phyloP scores from a whole-genome alignment of 2,113 vertebrate genomes.

The Melanerpes aurifrons region DNA sequence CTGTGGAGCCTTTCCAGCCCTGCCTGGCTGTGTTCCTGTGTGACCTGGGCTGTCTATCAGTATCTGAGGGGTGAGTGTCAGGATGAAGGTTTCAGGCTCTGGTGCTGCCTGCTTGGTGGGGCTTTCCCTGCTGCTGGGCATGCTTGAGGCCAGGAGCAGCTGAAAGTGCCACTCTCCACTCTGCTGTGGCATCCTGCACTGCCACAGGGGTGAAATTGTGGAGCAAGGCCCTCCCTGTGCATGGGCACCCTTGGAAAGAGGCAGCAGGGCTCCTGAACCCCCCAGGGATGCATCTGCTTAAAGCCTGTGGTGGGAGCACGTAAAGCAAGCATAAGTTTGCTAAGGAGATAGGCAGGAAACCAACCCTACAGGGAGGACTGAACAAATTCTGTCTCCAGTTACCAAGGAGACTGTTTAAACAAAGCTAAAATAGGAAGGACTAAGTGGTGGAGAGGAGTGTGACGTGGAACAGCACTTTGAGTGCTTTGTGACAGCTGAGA shows the following conservation, averaged over 20 bases:
- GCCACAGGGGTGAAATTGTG: not conserved
- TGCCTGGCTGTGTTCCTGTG: too few species aligned
- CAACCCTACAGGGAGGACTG: constrained; percentile 28
- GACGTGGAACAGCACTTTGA: constrained; percentile 65
- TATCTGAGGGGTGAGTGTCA: too few species aligned
- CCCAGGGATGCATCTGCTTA: not conserved
- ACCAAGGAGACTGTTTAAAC: constrained; percentile 78
- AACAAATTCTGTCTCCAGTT: constrained; percentile 73
- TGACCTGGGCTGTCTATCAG: too few species aligned
- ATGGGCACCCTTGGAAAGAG: not conserved
- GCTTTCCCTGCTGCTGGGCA: not conserved
- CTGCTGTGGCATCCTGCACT: not conserved
- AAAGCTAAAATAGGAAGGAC: constrained; percentile 77
- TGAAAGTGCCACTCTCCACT: not conserved
- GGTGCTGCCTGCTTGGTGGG: too few species aligned
- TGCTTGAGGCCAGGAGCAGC: not conserved
- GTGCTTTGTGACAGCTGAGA: constrained; percentile 41
- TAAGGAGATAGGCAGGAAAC: constrained; percentile 55
- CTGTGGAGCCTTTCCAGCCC: too few species aligned
- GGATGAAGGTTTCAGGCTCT: too few species aligned
- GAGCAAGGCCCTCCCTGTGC: not conserved
- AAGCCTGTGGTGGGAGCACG: not conserved
- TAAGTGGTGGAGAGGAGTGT: constrained; percentile 23
- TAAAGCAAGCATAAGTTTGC: not conserved
- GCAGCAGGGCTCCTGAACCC: not conserved